Evolutionary conservation across 2,888 invertebrate species (phyloP), one percentile per base, ranked within the genome.

Genomic region (Cremastinae sp.): DNA sequence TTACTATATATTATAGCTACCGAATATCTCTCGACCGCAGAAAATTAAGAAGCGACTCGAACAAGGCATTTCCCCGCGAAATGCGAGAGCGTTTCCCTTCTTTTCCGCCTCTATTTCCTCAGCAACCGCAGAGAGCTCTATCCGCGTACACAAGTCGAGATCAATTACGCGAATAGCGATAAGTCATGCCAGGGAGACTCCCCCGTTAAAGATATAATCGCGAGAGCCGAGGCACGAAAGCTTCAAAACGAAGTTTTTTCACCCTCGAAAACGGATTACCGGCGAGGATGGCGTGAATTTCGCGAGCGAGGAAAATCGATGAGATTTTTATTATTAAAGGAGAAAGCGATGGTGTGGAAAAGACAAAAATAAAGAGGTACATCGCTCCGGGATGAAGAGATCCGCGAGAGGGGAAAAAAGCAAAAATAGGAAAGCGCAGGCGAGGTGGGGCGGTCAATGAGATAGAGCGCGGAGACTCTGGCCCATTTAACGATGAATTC

Each of bases 401-500:
- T 41, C 54, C 56, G 47, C 34, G 41, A 41, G 54, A 14, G 51
- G 56, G 14, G 56, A 51, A 20, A 22, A 62, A 68, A 51, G 38
- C 38, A 16, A n/a, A n/a, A n/a, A n/a, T n/a, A 28, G 56, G 43
- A 56, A 18, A 53, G 36, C 18, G n/a, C n/a, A n/a, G 36, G 54
- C 47, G n/a, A 45, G 28, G 51, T 34, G 36, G 62, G 38, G 51
- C 59, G 22, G 18, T 61, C 68, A 64, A 72, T 64, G 45, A 14
- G 34, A 66, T 45, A 43, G 45, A 62, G 36, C 51, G 34, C 51
- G 34, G 45, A 64, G 68, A 45, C 62, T 58, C 62, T 58, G 61
- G 56, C 62, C 68, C 62, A 69, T 76, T 76, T 72, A 58, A 58
- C 75, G 61, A 66, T 64, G 53, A 76, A 64, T 53, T 64, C 68